A percentile compares a stretch with the other conserved stretches of the same genome.
phyloP scores from a whole-genome alignment of 1,140 invertebrate genomes.

The Penaeus chinensis region DNA sequence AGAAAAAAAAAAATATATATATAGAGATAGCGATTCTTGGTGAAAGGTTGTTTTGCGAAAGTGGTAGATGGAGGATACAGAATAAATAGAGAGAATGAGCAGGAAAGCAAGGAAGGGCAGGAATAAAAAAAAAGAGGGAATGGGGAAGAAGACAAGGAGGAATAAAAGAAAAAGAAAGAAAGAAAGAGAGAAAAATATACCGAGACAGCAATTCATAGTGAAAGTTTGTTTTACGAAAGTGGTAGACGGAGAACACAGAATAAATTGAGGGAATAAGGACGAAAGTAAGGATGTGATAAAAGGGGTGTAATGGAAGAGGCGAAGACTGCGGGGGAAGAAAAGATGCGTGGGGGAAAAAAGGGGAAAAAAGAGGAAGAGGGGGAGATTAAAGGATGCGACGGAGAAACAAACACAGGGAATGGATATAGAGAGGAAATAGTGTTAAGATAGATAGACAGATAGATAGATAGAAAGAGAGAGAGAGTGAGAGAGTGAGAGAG shows the following conservation, averaged over 20 bases:
- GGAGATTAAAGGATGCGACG: background rate
- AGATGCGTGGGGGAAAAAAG: background rate
- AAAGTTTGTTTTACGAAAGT: background rate
- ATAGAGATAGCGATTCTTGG: too few relatives aligned
- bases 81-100: too few relatives aligned
- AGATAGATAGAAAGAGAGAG: background rate
- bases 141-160: too few relatives aligned
- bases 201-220: too few relatives aligned
- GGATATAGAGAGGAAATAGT: conserved; percentile 23
- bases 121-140: too few relatives aligned
- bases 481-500: conserved; percentile 7
- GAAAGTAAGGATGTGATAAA: background rate
- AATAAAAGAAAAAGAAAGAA: background rate
- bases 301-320: too few relatives aligned
- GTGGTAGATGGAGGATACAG: too few relatives aligned
- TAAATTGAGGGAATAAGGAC: background rate
- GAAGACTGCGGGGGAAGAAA: background rate
- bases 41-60: too few relatives aligned
- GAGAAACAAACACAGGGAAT: conserved; percentile 11
- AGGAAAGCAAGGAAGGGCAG: too few relatives aligned
- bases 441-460: background rate
- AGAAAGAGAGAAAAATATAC: background rate
- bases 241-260: conserved; percentile 14
- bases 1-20: too few relatives aligned
- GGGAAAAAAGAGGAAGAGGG: background rate